phyloP scores from a whole-genome alignment of 2,797 vertebrate species.

The Cossypha caffra region DNA sequence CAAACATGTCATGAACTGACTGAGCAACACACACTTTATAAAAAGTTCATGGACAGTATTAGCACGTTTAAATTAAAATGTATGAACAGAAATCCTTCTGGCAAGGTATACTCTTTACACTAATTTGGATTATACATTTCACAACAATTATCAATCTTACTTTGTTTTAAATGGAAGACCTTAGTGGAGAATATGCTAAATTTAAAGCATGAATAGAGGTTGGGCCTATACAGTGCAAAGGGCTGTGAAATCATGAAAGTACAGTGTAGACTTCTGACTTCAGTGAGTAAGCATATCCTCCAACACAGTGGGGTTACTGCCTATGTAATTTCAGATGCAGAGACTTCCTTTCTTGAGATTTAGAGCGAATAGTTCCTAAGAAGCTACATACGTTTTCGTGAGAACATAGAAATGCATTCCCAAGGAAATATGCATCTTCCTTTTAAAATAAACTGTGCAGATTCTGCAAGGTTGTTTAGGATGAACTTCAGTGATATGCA shows the following conservation, averaged over 20 bases:
- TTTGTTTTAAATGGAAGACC: background rate
- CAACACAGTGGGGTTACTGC: background rate
- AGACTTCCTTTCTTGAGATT: background rate
- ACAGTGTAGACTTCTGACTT: background rate
- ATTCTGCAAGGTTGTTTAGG: background rate
- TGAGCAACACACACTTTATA: background rate
- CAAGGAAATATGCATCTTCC: background rate
- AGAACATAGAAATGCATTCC: background rate
- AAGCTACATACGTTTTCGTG: background rate
- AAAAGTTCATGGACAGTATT: background rate
- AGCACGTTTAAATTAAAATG: background rate
- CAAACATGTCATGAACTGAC: constrained; percentile 8
- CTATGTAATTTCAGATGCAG: background rate
- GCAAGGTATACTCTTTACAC: background rate
- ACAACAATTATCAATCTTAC: background rate
- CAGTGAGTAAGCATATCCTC: background rate
- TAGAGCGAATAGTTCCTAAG: background rate
- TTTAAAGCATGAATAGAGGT: background rate
- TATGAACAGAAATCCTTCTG: constrained; percentile 21
- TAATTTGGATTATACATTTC: constrained; percentile 1
- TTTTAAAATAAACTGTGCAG: background rate
- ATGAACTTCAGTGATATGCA: background rate
- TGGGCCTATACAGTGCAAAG: background rate
- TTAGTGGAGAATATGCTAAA: background rate
- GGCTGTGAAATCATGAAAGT: background rate